A percentile compares a stretch with the other conserved stretches of the same genome.
Conservation (phyloP, 2,113 vertebrate species). For the Ciconia boyciana region DNA sequence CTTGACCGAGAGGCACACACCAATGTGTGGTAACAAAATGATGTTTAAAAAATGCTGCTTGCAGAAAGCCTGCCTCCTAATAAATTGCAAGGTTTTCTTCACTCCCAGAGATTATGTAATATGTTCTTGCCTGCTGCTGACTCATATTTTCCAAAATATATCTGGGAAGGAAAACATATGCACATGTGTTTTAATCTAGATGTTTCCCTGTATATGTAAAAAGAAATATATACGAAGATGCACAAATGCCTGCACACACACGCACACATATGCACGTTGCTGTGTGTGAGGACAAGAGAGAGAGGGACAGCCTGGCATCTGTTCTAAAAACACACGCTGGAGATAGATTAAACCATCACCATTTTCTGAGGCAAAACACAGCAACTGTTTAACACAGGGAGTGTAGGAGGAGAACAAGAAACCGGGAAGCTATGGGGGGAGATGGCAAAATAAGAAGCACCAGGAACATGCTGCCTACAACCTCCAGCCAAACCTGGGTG, state of each 20-base stretch:
- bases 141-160: constrained; percentile 57
- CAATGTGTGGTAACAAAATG: not conserved
- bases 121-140: constrained; percentile 46
- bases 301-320: not conserved
- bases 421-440: not conserved
- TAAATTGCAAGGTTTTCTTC: not conserved
- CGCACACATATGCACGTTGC: not conserved
- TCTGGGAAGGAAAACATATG: constrained; percentile 12
- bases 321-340: not conserved
- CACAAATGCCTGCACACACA: accelerated
- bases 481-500: not conserved
- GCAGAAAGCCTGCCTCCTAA: not conserved
- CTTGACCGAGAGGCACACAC: not conserved
- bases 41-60: not conserved
- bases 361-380: constrained; percentile 19
- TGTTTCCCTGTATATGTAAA: not conserved
- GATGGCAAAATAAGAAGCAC: not conserved
- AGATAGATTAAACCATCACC: not conserved
- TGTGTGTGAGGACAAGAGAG: not conserved
- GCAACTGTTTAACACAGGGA: not conserved
- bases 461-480: accelerated
- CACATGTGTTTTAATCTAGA: not conserved
- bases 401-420: not conserved
- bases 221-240: accelerated
- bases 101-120: constrained; percentile 58